A percentile compares a stretch with the other conserved stretches of the same genome.
Conservation (phyloP, 2,888 invertebrate genomes). For the Zaprionus lineosus region DNA sequence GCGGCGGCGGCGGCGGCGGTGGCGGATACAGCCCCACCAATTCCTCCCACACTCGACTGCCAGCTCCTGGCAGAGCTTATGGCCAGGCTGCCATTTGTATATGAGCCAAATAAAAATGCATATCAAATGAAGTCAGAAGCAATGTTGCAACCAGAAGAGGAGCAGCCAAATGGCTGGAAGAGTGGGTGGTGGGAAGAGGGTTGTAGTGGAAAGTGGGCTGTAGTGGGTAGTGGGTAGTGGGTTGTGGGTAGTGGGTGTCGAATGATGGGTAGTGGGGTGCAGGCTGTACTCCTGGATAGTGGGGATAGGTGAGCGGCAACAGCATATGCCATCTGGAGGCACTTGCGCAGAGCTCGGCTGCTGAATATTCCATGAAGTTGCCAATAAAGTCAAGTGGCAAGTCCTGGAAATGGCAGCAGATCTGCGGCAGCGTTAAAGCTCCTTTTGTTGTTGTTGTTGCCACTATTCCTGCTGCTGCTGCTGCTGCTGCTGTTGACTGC, state of each 20-base stretch:
- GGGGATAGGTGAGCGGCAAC: no score
- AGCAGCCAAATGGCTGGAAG: no score
- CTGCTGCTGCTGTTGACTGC: conserved; percentile 58
- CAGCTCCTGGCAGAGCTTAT: not conserved
- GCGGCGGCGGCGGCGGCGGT: not conserved
- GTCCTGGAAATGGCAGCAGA: conserved; percentile 50
- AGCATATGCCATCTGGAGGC: conserved; percentile 56
- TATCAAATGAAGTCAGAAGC: conserved; percentile 64
- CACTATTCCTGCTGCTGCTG: conserved; percentile 16
- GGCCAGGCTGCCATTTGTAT: conserved; percentile 67
- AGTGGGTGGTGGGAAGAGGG: no score
- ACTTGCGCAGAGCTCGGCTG: conserved; percentile 71
- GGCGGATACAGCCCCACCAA: not conserved
- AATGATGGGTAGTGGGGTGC: not conserved
- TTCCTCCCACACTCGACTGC: not conserved
- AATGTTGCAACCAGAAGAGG: conserved; percentile 15
- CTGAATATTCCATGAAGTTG: conserved; percentile 80
- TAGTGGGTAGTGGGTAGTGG: not conserved
- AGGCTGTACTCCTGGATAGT: no score
- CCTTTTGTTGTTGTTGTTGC: conserved; percentile 1
- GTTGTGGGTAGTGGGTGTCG: not conserved
- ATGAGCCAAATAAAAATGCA: conserved; percentile 80
- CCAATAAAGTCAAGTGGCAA: conserved; percentile 80
- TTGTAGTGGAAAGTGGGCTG: not conserved
- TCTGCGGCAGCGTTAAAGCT: conserved; percentile 9